Conservation (phyloP, 1,140 invertebrate genomes). For the Lasioglossum baleicum region DNA sequence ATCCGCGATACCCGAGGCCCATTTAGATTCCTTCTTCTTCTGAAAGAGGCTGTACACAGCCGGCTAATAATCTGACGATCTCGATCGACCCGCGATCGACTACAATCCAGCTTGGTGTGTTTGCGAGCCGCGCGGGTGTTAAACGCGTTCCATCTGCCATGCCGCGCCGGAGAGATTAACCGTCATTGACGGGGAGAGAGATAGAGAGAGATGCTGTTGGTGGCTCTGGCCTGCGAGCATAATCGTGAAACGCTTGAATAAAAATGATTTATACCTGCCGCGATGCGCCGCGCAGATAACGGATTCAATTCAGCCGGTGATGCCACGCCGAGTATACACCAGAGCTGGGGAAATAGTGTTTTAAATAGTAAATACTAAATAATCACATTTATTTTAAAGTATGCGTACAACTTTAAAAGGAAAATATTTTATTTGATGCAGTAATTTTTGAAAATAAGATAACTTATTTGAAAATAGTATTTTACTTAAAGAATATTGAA, state of each 20-base stretch:
- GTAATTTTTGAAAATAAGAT: too few species aligned
- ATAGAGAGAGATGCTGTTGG: background rate
- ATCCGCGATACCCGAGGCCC: background rate
- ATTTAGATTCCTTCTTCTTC: slow-evolving; percentile 28
- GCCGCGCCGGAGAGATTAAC: slow-evolving; percentile 37
- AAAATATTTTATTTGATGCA: too few species aligned
- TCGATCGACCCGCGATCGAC: slow-evolving; percentile 13
- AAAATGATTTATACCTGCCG: slow-evolving; percentile 60
- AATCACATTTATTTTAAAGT: too few species aligned
- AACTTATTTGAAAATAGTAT: too few species aligned
- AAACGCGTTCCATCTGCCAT: slow-evolving; percentile 50
- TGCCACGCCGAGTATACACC: slow-evolving; percentile 16
- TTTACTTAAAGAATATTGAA: too few species aligned
- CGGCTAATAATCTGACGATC: slow-evolving; percentile 43
- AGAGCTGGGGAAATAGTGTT: too few species aligned
- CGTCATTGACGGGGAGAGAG: slow-evolving; percentile 31
- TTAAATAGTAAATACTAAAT: too few species aligned
- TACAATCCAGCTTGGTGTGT: slow-evolving; percentile 24
- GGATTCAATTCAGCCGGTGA: slow-evolving; percentile 61
- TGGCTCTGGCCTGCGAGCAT: slow-evolving; percentile 16
- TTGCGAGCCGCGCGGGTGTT: slow-evolving; percentile 39
- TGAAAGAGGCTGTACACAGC: slow-evolving; percentile 13
- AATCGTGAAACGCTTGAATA: slow-evolving; percentile 51
- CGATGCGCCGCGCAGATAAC: slow-evolving; percentile 55
- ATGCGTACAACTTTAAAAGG: too few species aligned